A percentile compares a stretch with the other conserved stretches of the same genome.
phyloP scores from a whole-genome alignment of 1,140 invertebrate genomes.

The Halotydeus destructor region DNA sequence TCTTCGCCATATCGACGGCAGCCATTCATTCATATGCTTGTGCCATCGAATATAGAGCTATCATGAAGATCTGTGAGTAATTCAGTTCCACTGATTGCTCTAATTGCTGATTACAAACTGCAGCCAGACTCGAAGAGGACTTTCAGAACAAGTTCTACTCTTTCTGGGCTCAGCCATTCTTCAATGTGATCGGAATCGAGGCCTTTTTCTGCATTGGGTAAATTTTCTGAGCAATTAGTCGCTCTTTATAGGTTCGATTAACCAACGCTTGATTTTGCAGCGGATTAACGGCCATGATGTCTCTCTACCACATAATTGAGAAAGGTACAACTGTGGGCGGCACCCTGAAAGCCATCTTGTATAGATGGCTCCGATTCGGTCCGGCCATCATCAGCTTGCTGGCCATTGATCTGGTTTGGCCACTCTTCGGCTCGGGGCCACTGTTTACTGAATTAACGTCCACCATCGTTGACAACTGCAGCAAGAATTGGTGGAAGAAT shows the following conservation, averaged over 20 bases:
- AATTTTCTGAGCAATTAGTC: not conserved
- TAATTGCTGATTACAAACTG: not conserved
- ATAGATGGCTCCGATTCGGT: not conserved
- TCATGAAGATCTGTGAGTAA: too few species aligned
- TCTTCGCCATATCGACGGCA: too few species aligned
- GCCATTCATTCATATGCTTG: too few species aligned
- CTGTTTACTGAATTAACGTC: not conserved
- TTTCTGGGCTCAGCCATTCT: not conserved
- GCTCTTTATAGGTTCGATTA: not conserved
- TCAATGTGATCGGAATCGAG: conserved; percentile 1
- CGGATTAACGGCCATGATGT: too few species aligned
- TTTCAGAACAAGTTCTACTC: not conserved
- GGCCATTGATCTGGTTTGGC: conserved; percentile 3
- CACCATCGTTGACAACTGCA: not conserved
- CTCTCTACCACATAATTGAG: too few species aligned
- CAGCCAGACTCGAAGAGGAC: not conserved
- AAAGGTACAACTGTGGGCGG: too few species aligned
- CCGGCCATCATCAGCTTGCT: not conserved
- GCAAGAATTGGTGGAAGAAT: too few species aligned
- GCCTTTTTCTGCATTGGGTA: conserved; percentile 3
- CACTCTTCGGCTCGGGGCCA: not conserved
- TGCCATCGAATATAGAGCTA: too few species aligned
- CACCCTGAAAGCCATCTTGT: too few species aligned
- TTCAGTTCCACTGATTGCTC: too few species aligned
- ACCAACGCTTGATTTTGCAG: not conserved